Evolutionary conservation across 2,888 invertebrate genomes (phyloP), one percentile per base, ranked within the genome.

Genomic region (Agrochola litura): DNA sequence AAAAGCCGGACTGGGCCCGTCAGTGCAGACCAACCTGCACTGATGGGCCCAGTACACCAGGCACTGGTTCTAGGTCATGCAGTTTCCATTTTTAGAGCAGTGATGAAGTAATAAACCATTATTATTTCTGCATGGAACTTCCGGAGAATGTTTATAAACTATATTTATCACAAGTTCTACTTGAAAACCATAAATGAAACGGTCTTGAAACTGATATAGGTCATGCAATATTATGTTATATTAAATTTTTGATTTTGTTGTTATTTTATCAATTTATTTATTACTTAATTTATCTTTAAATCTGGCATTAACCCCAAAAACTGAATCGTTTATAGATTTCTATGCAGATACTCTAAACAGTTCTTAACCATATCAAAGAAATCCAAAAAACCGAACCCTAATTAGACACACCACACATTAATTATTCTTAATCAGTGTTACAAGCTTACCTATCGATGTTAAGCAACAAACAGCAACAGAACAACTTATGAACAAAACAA

Each of bases 121-220:
- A 63, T 56, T 37, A 56, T 41, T 30, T 16, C 52, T 61, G n/a
- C 8, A 19, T n/a, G 6, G 2, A 30, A 65, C 75, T 75, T 82
- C 66, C 41, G 66, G 79, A 66, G 65, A 79, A 79, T 75, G 75
- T 46, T 58, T 52, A 22, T 22, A 65, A 19, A 54, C 82, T 81
- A 81, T 82, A 49, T 75, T 56, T 81, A 81, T 81, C 52, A 75
- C 82, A 81, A 66, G 82, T 79, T 79, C 65, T 61, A 79, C 82
- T 79, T 79, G 79, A 82, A 81, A 66, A 60, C n/a, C 75, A 37
- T 61, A 74, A 46, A 60, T n/a, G 66, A 54, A 60, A 41, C 46
- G 58, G 2, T 81, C 78, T 79, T 81, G 78, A 46, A 54, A 22
- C 25, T 10, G 16, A n/a, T 6, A 25, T 46, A 79, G 78, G 78